phyloP scores from a whole-genome alignment of 2,888 invertebrate genomes.

The Helleia helle region DNA sequence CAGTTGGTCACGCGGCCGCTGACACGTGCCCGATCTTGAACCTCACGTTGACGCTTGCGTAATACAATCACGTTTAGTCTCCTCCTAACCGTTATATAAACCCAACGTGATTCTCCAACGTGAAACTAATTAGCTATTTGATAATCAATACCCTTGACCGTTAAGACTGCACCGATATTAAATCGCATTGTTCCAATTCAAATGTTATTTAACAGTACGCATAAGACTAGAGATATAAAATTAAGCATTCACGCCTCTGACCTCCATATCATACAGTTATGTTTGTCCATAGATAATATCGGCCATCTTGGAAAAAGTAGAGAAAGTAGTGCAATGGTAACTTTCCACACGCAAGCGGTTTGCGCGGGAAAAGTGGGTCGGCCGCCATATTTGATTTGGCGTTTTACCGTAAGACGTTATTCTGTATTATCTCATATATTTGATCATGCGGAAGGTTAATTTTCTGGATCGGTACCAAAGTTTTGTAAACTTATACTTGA shows the following conservation, averaged over 20 bases:
- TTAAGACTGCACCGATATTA: conserved; percentile 3
- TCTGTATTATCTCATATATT: too few relatives aligned
- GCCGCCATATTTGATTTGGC: conserved; percentile 61
- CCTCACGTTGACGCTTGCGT: conserved; percentile 65
- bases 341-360: conserved; percentile 65
- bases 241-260: conserved; percentile 33
- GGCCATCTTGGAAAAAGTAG: conserved; percentile 71
- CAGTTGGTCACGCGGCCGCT: conserved; percentile 50
- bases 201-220: too few relatives aligned
- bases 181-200: neutral
- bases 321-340: conserved; percentile 72
- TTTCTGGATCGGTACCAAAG: conserved; percentile 46
- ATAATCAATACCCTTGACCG: conserved; percentile 30
- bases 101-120: conserved; percentile 59
- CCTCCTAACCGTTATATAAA: conserved; percentile 59
- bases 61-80: conserved; percentile 50
- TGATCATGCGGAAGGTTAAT: conserved; percentile 29
- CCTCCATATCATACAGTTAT: conserved; percentile 32
- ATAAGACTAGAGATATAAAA: neutral
- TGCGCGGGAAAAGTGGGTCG: conserved; percentile 69
- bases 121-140: conserved; percentile 44
- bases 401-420: conserved; percentile 44
- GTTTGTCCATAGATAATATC: conserved; percentile 42
- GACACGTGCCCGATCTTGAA: conserved; percentile 60
- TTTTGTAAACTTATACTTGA: conserved; percentile 52